Base-by-base conservation (phyloP, 2,888 invertebrate species). In the Crossocerus cetratus region DNA sequence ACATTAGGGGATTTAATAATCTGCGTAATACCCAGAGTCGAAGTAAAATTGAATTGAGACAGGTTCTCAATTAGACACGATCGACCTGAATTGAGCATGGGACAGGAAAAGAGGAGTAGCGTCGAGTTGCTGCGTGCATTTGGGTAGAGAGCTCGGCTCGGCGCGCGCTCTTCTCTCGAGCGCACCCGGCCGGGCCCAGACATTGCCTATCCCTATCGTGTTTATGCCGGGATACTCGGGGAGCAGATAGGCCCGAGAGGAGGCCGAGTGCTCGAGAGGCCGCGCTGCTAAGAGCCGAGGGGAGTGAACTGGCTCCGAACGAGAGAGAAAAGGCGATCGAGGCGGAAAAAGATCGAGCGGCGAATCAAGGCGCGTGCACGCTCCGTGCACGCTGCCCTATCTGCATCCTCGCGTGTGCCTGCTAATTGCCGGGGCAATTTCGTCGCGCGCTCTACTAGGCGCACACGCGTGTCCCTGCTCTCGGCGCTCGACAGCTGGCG, bases 141-240 rank as follows among this genome's bases (percentile, higher is more conserved):
- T 73, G 59, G 70, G 32, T 32, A 32, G 32, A 4, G 1, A 32
- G 32, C n/a, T n/a, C n/a, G n/a, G n/a, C n/a, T n/a, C n/a, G n/a
- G n/a, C n/a, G n/a, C n/a, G n/a, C n/a, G 32, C 32, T 32, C 11
- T 32, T 32, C 32, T 32, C n/a, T 32, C 32, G 8, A 4, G 11
- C 8, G 32, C 32, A 32, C 23, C 8, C 23, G 23, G 71, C 23
- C 8, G 4, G 23, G 71, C 67, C 66, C 72, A 77, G 72, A 42
- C 77, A 72, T 80, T 64, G 71, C 80, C 66, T 77, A 77, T 74
- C 74, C 80, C 66, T 77, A 77, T 74, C 74, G 74, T 72, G 69
- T 77, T 80, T 77, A 76, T 65, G 62, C 57, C 70, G 80, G 55
- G 66, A 55, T 59, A 66, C 60, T 62, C 32, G 65, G 64, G 63